phyloP scores from a whole-genome alignment of 2,113 vertebrate genomes.

The Hippocampus abdominalis region DNA sequence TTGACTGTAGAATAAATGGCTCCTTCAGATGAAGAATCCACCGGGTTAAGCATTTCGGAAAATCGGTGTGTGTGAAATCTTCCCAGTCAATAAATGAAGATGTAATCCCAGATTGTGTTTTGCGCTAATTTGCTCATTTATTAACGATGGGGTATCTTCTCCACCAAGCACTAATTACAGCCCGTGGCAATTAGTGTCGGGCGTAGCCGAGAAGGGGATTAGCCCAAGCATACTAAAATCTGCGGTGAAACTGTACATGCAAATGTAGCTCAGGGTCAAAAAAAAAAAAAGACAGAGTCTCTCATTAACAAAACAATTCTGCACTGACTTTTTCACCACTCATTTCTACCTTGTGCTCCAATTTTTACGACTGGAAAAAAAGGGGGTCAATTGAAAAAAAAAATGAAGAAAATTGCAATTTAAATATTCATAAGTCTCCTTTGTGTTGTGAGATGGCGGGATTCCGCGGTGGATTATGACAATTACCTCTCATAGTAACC shows the following conservation, averaged over 20 bases:
- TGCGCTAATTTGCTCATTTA: background rate
- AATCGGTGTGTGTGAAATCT: background rate
- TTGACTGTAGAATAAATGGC: background rate
- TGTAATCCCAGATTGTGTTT: background rate
- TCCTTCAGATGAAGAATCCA: background rate
- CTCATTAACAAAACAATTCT: background rate
- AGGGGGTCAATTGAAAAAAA: constrained; percentile 56
- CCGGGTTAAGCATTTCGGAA: background rate
- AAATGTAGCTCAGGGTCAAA: background rate
- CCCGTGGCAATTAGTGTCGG: background rate
- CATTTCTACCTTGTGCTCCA: constrained; percentile 21
- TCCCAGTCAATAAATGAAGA: background rate
- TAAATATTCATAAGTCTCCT: constrained; percentile 70
- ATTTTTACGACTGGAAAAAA: constrained; percentile 36
- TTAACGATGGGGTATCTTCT: constrained; percentile 3
- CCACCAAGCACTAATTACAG: constrained; percentile 1
- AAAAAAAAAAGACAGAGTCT: background rate
- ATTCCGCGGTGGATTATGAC: constrained; percentile 64
- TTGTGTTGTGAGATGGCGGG: constrained; percentile 62
- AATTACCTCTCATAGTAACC: constrained; percentile 65
- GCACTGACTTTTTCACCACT: background rate
- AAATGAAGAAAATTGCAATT: constrained; percentile 71
- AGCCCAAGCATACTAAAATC: background rate
- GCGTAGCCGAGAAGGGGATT: background rate
- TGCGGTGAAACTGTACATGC: background rate